Conservation (phyloP, 2,113 vertebrate species). For the Datnioides undecimradiatus region DNA sequence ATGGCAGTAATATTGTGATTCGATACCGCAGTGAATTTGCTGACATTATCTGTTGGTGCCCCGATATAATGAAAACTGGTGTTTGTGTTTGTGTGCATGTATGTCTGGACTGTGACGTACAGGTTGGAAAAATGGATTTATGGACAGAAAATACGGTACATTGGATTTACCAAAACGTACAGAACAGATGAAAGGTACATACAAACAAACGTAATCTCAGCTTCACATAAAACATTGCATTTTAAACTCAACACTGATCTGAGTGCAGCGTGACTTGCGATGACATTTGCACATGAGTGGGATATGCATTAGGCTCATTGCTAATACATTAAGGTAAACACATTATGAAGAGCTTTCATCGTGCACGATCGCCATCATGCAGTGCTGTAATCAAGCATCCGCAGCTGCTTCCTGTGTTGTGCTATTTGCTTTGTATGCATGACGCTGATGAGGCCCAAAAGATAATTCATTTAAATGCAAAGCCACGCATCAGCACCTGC, state of each 20-base stretch:
- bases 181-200: constrained; percentile 92
- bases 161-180: constrained; percentile 92
- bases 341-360: neutral
- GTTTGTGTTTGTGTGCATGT: constrained; percentile 66
- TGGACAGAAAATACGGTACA: constrained; percentile 91
- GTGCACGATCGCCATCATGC: constrained; percentile 2
- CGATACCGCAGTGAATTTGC: constrained; percentile 22
- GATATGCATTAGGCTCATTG: neutral
- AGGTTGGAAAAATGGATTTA: constrained; percentile 93
- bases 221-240: constrained; percentile 7
- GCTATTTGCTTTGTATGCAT: constrained; percentile 62
- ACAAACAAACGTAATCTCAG: constrained; percentile 1
- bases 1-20: constrained; percentile 30
- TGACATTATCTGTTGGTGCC: constrained; percentile 43
- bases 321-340: neutral
- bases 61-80: constrained; percentile 48
- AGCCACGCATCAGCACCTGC: constrained; percentile 60
- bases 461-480: constrained; percentile 67
- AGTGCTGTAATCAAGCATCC: constrained; percentile 1
- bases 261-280: neutral
- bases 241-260: constrained; percentile 7
- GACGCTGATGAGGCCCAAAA: constrained; percentile 53
- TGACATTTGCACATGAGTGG: neutral
- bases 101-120: constrained; percentile 75
- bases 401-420: constrained; percentile 21